Evolutionary conservation across 30 jellyfish, hydroid and myxozoan genomes (phyloP).

Genomic region (Aurelia aurita): DNA sequence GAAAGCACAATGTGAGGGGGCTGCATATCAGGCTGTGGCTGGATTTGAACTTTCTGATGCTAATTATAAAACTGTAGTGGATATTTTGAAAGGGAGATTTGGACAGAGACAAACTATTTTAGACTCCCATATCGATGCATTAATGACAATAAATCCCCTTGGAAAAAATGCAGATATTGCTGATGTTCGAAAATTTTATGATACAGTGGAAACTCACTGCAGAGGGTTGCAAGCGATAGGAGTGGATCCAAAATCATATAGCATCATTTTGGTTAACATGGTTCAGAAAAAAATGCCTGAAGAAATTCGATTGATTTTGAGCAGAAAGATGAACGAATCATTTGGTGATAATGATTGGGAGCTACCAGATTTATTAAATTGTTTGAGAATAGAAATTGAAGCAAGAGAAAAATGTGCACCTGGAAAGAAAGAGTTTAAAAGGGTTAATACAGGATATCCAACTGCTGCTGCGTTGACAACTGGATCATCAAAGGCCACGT

Average conservation of each 20-base stretch:
- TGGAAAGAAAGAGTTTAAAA: conserved; percentile 10
- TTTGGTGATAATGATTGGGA: conserved; percentile 41
- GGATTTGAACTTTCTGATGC: conserved; percentile 39
- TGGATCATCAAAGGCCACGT: conserved; percentile 8
- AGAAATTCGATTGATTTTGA: conserved; percentile 21
- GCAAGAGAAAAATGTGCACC: conserved; percentile 33
- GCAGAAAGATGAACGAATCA: conserved; percentile 17
- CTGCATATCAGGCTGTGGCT: conserved; percentile 23
- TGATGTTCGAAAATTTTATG: no score
- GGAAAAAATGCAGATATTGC: no score
- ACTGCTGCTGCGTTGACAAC: conserved; percentile 48
- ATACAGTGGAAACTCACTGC: conserved; percentile 28
- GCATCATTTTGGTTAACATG: conserved; percentile 24
- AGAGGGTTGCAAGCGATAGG: conserved; percentile 38
- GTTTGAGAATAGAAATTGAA: conserved; percentile 27
- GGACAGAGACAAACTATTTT: no score
- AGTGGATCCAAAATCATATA: conserved; percentile 42
- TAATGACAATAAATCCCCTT: no score
- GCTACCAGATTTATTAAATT: conserved; percentile 16
- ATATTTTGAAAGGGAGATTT: no score
- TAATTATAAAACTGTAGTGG: no score
- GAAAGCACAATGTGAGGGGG: conserved; percentile 34
- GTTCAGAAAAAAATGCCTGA: conserved; percentile 35
- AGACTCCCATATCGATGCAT: no score
- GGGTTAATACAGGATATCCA: conserved; percentile 13